Conservation (phyloP, 1,140 invertebrate genomes). For the Trachymyrmex cornetzi region DNA sequence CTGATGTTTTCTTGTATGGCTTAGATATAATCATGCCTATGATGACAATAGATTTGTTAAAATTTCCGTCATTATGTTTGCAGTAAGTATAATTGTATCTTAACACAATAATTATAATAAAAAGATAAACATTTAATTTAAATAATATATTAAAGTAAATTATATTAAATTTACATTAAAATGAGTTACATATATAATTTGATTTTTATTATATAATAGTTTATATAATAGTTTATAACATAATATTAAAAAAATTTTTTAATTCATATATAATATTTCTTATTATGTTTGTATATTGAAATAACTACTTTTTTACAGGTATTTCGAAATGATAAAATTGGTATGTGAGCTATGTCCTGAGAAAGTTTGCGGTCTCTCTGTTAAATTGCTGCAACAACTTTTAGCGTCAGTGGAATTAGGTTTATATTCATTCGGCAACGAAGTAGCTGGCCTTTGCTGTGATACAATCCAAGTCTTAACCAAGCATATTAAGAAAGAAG, state of each 20-base stretch:
- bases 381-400: slow-evolving; percentile 88
- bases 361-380: slow-evolving; percentile 87
- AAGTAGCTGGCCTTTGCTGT: slow-evolving; percentile 89
- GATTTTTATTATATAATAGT: too few relatives aligned
- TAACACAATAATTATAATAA: not conserved
- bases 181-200: not conserved
- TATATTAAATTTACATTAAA: slow-evolving; percentile 8
- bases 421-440: slow-evolving; percentile 89
- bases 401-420: slow-evolving; percentile 90
- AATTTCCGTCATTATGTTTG: slow-evolving; percentile 90
- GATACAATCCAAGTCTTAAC: slow-evolving; percentile 89
- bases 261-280: not conserved
- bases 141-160: not conserved
- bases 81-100: slow-evolving; percentile 85
- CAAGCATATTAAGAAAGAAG: slow-evolving; percentile 83
- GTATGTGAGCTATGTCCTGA: slow-evolving; percentile 91
- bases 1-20: slow-evolving; percentile 91
- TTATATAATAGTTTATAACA: not conserved
- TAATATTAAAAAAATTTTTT: not conserved
- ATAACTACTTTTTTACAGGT: slow-evolving; percentile 77
- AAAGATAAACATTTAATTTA: slow-evolving; percentile 18
- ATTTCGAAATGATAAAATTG: slow-evolving; percentile 89
- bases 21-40: slow-evolving; percentile 92
- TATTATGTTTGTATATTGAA: not conserved
- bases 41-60: slow-evolving; percentile 91